Percentiles rank a stretch among this genome's conserved stretches.
These are phyloP conservation scores for Cyrtorhinus lividipennis DNA, from an alignment of 1,140 invertebrate species.

Conservation along the genomic window DNA sequence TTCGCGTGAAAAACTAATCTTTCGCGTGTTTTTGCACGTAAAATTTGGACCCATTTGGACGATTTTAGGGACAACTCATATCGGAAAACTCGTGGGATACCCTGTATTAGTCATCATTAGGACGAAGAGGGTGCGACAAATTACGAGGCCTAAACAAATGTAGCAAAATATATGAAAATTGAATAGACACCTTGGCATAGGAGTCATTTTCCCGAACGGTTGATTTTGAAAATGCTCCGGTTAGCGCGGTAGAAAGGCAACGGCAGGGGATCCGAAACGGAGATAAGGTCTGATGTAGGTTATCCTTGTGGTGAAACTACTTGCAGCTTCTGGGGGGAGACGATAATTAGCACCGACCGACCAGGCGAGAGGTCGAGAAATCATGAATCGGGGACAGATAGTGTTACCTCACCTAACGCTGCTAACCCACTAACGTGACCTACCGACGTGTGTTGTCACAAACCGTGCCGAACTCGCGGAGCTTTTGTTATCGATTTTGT, in stretches of 20 bases:
- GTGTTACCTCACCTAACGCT: not conserved
- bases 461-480: not conserved
- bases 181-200: too few relatives aligned
- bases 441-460: not conserved
- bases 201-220: too few relatives aligned
- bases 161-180: too few relatives aligned
- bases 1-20: too few relatives aligned
- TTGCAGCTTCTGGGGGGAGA: not conserved
- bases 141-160: too few relatives aligned
- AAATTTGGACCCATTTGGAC: too few relatives aligned
- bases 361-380: conserved; percentile 4
- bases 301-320: not conserved
- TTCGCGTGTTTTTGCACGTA: too few relatives aligned
- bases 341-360: conserved; percentile 3
- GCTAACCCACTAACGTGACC: conserved; percentile 4
- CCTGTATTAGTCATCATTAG: too few relatives aligned
- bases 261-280: not conserved
- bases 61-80: too few relatives aligned
- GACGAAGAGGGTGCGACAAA: too few relatives aligned
- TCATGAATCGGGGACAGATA: conserved; percentile 6
- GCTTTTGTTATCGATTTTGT: not conserved
- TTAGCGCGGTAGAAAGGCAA: not conserved
- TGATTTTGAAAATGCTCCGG: not conserved
- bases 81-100: too few relatives aligned
- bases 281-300: not conserved